These are phyloP conservation scores for Drosophila ezoana DNA, from an alignment of 2,888 invertebrate genomes.

Conservation along the genomic window DNA sequence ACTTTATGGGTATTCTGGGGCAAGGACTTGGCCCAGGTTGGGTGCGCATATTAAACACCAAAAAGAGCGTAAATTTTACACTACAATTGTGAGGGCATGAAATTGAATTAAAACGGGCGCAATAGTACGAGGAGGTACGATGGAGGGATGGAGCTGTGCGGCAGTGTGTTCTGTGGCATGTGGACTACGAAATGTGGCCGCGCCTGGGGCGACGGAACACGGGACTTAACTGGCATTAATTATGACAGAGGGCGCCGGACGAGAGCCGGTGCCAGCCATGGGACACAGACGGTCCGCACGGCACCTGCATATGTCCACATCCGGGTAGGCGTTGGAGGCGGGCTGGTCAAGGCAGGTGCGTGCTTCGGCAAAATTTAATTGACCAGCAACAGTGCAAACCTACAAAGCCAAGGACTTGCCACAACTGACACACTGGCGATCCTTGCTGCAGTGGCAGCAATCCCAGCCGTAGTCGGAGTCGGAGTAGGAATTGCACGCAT, in stretches of 20 bases:
- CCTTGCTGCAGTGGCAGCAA: too few species aligned
- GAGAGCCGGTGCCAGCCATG: slow-evolving; percentile 33
- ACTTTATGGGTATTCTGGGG: slow-evolving; percentile 70
- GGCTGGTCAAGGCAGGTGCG: slow-evolving; percentile 54
- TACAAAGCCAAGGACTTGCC: slow-evolving; percentile 56
- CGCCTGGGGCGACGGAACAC: slow-evolving; percentile 68
- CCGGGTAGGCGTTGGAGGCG: slow-evolving; percentile 18
- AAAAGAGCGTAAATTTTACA: slow-evolving; percentile 51
- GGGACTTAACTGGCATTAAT: slow-evolving; percentile 79
- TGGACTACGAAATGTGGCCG: slow-evolving; percentile 51
- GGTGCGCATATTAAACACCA: slow-evolving; percentile 48
- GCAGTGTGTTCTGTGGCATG: neutral
- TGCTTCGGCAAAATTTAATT: slow-evolving; percentile 67
- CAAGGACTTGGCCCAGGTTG: slow-evolving; percentile 19
- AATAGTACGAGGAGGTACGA: slow-evolving; percentile 5
- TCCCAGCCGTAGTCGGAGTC: neutral
- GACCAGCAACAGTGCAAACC: slow-evolving; percentile 57
- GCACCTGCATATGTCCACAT: slow-evolving; percentile 50
- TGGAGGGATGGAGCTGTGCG: neutral
- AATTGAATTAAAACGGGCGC: slow-evolving; percentile 70
- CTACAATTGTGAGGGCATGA: slow-evolving; percentile 54
- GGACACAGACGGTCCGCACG: slow-evolving; percentile 47
- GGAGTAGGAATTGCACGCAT: slow-evolving; percentile 48
- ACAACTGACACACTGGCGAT: slow-evolving; percentile 71
- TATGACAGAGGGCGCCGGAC: slow-evolving; percentile 61